Conservation (phyloP, 2,888 invertebrate species). For the Drosophila melanosoma region DNA sequence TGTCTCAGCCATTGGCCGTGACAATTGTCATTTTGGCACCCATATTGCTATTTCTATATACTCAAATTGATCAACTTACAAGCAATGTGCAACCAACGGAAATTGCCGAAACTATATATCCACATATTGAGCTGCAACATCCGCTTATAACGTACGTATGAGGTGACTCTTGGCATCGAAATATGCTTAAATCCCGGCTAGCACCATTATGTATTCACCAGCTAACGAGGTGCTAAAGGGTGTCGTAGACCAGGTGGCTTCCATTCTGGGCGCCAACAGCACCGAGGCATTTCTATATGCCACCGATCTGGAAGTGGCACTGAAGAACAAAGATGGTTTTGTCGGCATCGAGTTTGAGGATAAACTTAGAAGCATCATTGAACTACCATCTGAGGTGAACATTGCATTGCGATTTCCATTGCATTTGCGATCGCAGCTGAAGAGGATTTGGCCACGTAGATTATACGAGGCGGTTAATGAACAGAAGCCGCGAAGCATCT, state of each 20-base stretch:
- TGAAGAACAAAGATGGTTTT: slow-evolving; percentile 13
- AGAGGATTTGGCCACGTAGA: slow-evolving; percentile 8
- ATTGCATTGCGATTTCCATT: slow-evolving; percentile 53
- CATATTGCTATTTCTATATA: slow-evolving; percentile 19
- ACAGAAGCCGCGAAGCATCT: background rate
- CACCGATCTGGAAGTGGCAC: slow-evolving; percentile 1
- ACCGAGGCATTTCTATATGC: slow-evolving; percentile 12
- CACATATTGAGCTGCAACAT: rapidly evolving
- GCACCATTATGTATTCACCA: slow-evolving; percentile 44
- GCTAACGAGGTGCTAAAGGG: slow-evolving; percentile 12
- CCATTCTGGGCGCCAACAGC: background rate
- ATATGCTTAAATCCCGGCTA: slow-evolving; percentile 8
- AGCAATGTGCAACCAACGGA: rapidly evolving
- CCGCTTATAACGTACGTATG: slow-evolving; percentile 40
- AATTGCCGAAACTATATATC: slow-evolving; percentile 6
- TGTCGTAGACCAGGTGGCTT: background rate
- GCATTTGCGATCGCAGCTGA: background rate
- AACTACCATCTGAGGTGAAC: slow-evolving; percentile 25
- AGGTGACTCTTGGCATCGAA: background rate
- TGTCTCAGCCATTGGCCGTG: slow-evolving; percentile 32
- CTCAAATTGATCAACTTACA: slow-evolving; percentile 14
- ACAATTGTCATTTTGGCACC: slow-evolving; percentile 23
- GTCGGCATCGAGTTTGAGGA: slow-evolving; percentile 60
- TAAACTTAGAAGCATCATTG: slow-evolving; percentile 1
- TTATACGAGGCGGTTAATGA: background rate